phyloP scores from a whole-genome alignment of 2,797 vertebrate species.

The Florisuga fusca region DNA sequence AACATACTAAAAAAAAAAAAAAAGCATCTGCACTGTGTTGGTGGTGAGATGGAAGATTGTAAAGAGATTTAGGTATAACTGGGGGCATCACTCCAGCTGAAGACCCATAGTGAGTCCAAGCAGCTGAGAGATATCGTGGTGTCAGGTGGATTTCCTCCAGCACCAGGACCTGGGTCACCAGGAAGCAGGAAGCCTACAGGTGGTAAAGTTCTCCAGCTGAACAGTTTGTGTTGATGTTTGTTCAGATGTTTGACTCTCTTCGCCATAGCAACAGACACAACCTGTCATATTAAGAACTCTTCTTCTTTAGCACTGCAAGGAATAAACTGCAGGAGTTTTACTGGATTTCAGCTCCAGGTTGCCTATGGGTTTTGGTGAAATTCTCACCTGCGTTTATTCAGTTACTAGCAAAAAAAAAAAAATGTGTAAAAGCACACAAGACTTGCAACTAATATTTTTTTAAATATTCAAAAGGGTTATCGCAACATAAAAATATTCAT shows the following conservation, averaged over 20 bases:
- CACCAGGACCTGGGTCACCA: background rate
- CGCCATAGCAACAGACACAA: background rate
- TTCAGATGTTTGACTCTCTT: conserved; percentile 18
- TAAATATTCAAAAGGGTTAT: conserved; percentile 6
- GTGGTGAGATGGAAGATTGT: background rate
- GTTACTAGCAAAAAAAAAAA: conserved; percentile 21
- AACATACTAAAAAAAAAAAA: background rate
- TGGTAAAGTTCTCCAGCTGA: background rate
- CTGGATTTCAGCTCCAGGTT: background rate
- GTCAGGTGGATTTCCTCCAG: background rate
- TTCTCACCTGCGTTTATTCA: conserved; percentile 41
- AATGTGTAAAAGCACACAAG: conserved; percentile 22
- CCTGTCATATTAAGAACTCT: background rate
- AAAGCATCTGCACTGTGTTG: background rate
- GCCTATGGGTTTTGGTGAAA: background rate
- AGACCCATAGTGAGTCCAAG: rapidly evolving
- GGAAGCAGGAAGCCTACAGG: background rate
- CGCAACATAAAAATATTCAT: conserved; percentile 52
- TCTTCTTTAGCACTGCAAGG: background rate
- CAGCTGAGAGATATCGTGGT: background rate
- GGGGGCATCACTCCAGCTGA: background rate
- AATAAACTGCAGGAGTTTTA: background rate
- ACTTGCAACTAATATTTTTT: conserved; percentile 21
- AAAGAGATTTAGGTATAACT: background rate
- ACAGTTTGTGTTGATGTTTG: background rate